A percentile compares a stretch with the other conserved stretches of the same genome.
These are phyloP conservation scores for Brachionus paranguensis DNA, from an alignment of 1,140 invertebrate genomes.

Conservation along the genomic window DNA sequence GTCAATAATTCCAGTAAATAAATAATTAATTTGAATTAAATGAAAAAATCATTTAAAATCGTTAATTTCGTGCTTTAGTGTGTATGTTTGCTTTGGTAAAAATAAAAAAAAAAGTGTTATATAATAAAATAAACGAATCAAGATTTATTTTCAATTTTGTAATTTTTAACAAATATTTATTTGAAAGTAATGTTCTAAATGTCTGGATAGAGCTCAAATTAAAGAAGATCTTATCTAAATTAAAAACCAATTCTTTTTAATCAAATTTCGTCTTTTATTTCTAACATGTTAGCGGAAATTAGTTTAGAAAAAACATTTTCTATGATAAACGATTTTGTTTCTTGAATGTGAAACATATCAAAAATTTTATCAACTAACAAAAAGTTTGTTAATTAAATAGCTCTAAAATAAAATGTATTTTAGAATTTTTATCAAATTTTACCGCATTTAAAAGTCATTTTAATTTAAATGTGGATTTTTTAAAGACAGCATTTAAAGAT, in stretches of 20 bases:
- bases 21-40: not conserved
- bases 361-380: not conserved
- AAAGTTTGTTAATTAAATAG: not conserved
- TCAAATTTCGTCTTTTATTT: not conserved
- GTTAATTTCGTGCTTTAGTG: not conserved
- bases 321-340: not conserved
- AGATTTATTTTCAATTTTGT: not conserved
- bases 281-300: not conserved
- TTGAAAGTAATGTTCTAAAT: not conserved
- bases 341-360: not conserved
- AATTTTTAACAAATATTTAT: slow-evolving; percentile 2
- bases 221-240: not conserved
- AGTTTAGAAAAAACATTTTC: not conserved
- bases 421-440: not conserved
- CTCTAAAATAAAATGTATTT: not conserved
- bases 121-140: not conserved
- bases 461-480: not conserved
- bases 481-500: not conserved
- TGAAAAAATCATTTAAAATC: slow-evolving; percentile 8
- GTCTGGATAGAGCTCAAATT: not conserved
- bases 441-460: not conserved
- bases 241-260: not conserved
- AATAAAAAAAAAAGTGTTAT: not conserved
- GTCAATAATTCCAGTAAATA: not conserved
- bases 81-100: not conserved